phyloP scores from a whole-genome alignment of 53 echinoderm and acorn worm genomes.

The Echinarachnius parma region DNA sequence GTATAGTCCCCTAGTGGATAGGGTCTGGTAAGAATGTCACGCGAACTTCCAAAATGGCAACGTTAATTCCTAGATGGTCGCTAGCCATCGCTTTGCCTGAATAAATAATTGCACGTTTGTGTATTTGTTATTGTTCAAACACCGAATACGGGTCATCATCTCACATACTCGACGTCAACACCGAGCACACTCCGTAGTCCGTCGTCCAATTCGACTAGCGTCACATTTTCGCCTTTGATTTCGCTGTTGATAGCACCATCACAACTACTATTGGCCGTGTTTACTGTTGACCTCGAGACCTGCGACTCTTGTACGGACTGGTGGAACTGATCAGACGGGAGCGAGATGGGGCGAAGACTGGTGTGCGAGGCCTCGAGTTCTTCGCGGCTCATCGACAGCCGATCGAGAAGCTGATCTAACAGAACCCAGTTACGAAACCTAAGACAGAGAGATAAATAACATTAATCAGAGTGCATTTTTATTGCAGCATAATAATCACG shows the following conservation, averaged over 20 bases:
- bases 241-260: not conserved
- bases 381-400: constrained; percentile 7
- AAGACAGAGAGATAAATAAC: not conserved
- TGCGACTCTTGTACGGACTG: constrained; percentile 32
- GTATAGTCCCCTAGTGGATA: too few relatives aligned
- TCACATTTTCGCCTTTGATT: constrained; percentile 26
- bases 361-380: not conserved
- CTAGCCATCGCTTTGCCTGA: too few relatives aligned
- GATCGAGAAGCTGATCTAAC: constrained; percentile 3
- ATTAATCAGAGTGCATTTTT: too few relatives aligned
- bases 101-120: too few relatives aligned
- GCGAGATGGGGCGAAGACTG: not conserved
- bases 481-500: too few relatives aligned
- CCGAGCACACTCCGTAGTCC: constrained; percentile 15
- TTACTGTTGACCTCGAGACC: not conserved
- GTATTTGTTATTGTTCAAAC: too few relatives aligned
- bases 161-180: constrained; percentile 18
- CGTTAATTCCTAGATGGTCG: too few relatives aligned
- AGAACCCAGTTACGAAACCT: constrained; percentile 39
- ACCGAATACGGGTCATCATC: too few relatives aligned
- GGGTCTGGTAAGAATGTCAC: too few relatives aligned
- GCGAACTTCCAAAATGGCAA: too few relatives aligned
- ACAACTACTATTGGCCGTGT: too few relatives aligned
- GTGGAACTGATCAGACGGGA: constrained; percentile 5
- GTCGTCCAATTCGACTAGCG: constrained; percentile 20